Evolutionary conservation across 1,140 invertebrate genomes (phyloP).

Genomic region (Bombus waltoni): DNA sequence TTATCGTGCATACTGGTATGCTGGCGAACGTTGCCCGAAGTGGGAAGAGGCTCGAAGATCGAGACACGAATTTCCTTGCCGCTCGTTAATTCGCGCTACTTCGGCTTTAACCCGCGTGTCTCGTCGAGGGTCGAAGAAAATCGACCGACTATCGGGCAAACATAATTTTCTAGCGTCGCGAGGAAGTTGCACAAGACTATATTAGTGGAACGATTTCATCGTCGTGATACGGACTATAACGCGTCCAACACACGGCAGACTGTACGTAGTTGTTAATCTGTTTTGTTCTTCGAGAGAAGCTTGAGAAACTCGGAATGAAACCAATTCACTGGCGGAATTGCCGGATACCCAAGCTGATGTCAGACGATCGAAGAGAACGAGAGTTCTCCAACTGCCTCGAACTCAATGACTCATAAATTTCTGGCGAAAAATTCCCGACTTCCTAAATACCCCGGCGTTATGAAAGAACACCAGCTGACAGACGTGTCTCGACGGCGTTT

Average conservation of each 20-base stretch:
- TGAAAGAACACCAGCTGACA: conserved; percentile 42
- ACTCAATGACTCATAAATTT: conserved; percentile 15
- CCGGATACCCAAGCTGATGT: conserved; percentile 1
- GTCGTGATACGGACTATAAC: neutral
- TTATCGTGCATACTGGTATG: neutral
- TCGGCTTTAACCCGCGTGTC: neutral
- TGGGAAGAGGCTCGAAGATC: neutral
- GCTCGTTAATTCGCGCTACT: neutral
- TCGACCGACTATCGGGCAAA: too few relatives aligned
- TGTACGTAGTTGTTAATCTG: neutral
- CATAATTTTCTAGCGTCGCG: too few relatives aligned
- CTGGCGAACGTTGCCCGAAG: conserved; percentile 1
- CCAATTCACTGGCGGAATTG: neutral
- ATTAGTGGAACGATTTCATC: too few relatives aligned
- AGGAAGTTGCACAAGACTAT: too few relatives aligned
- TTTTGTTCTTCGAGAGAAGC: neutral
- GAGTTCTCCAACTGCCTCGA: conserved; percentile 7
- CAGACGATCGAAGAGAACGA: conserved; percentile 15
- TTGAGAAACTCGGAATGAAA: neutral
- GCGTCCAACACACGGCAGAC: neutral
- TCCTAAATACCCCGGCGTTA: conserved; percentile 24
- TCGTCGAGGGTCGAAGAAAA: neutral
- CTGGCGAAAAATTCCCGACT: conserved; percentile 19
- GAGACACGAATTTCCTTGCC: neutral
- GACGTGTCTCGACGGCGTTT: conserved; percentile 69